phyloP scores from a whole-genome alignment of 2,113 vertebrate species.

The Phyllopteryx taeniolatus region DNA sequence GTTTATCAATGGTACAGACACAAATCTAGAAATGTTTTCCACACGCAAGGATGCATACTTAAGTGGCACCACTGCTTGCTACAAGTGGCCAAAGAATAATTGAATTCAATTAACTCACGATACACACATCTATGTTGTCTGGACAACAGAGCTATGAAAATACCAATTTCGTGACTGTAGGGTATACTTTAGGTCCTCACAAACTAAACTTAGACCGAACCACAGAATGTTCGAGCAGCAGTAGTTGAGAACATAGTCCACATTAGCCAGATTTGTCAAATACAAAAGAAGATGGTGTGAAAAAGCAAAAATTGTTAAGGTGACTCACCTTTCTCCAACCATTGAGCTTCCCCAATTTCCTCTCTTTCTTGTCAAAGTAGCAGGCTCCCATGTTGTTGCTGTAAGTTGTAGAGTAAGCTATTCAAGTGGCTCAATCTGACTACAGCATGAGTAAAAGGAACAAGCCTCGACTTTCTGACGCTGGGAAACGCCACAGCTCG shows the following conservation, averaged over 20 bases:
- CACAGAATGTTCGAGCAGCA: not conserved
- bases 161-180: not conserved
- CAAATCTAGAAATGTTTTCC: not conserved
- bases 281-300: not conserved
- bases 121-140: not conserved
- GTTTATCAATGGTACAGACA: not conserved
- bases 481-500: conserved; percentile 51
- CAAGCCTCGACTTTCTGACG: conserved; percentile 49
- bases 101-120: not conserved
- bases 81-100: not conserved
- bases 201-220: not conserved
- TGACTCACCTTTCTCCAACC: conserved; percentile 74
- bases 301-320: not conserved
- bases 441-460: conserved; percentile 49
- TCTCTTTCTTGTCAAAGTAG: conserved; percentile 75
- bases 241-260: conserved; percentile 1
- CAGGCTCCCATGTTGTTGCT: conserved; percentile 75
- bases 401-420: conserved; percentile 30
- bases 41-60: not conserved
- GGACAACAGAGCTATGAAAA: not conserved
- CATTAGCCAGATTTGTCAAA: not conserved
- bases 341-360: conserved; percentile 70
- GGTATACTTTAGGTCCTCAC: not conserved
- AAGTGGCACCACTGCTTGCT: not conserved
- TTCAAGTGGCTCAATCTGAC: conserved; percentile 52